These are phyloP conservation scores for Grus americana DNA, from an alignment of 2,113 vertebrate species.

Conservation along the genomic window DNA sequence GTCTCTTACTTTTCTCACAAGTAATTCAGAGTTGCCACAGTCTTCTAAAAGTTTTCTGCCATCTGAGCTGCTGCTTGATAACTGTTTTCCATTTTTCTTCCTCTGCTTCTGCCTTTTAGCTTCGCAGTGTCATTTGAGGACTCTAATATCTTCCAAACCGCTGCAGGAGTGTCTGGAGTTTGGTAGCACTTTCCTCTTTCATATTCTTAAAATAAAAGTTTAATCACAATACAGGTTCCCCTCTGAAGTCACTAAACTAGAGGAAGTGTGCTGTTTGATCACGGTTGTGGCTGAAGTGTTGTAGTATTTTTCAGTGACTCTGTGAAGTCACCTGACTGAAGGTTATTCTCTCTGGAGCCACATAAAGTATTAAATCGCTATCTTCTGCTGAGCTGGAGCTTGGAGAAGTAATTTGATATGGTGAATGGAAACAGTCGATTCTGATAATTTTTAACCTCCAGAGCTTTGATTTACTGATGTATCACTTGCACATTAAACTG, in stretches of 20 bases:
- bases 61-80: background rate
- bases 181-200: background rate
- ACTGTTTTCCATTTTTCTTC: background rate
- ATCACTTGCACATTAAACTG: background rate
- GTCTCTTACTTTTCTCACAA: background rate
- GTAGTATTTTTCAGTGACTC: background rate
- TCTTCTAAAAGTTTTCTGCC: background rate
- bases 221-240: background rate
- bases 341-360: background rate
- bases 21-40: background rate
- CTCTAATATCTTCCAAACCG: background rate
- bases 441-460: background rate
- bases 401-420: background rate
- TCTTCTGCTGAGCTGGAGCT: background rate
- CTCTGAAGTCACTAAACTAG: background rate
- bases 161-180: background rate
- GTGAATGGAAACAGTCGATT: background rate
- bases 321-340: background rate
- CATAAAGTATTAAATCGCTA: background rate
- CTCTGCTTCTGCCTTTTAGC: background rate
- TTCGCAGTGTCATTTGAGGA: background rate
- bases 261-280: background rate
- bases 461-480: background rate
- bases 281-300: background rate
- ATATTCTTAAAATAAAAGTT: background rate